Conservation (phyloP, 2,888 invertebrate genomes). For the Miltochrista miniata region DNA sequence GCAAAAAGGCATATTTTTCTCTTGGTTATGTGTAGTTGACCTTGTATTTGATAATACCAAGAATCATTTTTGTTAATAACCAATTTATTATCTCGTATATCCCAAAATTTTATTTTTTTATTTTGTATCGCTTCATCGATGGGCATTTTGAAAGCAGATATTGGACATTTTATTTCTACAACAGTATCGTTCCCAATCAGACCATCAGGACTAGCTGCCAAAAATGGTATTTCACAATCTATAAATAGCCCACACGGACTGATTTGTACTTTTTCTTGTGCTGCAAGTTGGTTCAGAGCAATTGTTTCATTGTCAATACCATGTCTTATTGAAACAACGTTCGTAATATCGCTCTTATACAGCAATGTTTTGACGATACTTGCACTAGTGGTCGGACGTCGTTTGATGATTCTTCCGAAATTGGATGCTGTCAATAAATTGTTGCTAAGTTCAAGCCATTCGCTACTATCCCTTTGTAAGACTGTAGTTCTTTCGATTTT, state of each 20-base stretch:
- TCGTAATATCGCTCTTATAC: neutral
- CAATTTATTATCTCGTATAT: neutral
- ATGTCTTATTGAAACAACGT: conserved; percentile 5
- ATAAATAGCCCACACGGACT: too few relatives aligned
- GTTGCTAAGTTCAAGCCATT: conserved; percentile 1
- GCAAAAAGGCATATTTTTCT: neutral
- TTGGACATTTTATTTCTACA: too few relatives aligned
- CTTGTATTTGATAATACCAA: conserved; percentile 4
- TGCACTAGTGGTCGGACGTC: neutral
- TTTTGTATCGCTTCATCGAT: neutral
- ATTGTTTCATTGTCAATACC: conserved; percentile 1
- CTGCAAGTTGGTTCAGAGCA: conserved; percentile 1
- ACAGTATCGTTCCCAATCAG: conserved; percentile 3
- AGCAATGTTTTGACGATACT: conserved; percentile 2
- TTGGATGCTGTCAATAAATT: conserved; percentile 8
- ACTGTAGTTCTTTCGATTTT: neutral
- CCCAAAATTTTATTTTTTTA: neutral
- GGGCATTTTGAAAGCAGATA: conserved; percentile 4
- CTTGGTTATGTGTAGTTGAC: neutral
- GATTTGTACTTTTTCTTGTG: conserved; percentile 2
- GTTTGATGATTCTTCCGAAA: conserved; percentile 5
- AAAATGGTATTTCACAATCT: too few relatives aligned
- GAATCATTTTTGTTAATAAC: neutral
- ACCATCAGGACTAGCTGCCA: too few relatives aligned
- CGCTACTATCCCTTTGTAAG: conserved; percentile 7